Conservation (phyloP, 2,797 vertebrate genomes). For the Centropyge bicolor region DNA sequence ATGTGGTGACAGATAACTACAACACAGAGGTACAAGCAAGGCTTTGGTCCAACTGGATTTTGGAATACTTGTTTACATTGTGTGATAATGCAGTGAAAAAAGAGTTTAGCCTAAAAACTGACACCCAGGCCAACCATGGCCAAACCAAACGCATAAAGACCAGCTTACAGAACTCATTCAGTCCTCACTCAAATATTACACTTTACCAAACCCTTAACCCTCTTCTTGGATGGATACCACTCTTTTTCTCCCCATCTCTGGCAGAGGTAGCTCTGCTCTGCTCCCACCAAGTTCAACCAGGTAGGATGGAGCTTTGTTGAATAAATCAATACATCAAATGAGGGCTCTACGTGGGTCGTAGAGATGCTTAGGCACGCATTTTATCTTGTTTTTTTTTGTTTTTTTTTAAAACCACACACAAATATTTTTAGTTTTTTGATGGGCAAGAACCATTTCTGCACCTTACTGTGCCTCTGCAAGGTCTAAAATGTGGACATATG, state of each 20-base stretch:
- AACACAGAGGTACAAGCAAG: background rate
- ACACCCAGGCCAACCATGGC: background rate
- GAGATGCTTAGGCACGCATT: conserved; percentile 16
- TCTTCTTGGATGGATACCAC: background rate
- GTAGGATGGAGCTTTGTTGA: conserved; percentile 55
- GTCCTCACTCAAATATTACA: background rate
- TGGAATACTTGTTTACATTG: background rate
- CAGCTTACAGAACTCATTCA: background rate
- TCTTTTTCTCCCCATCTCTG: conserved; percentile 17
- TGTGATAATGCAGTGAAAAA: background rate
- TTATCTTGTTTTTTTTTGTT: background rate
- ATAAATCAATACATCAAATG: conserved; percentile 26
- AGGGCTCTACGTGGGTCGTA: conserved; percentile 34
- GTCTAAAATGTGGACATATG: background rate
- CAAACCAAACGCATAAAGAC: background rate
- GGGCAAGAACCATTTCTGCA: conserved; percentile 1
- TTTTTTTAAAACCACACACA: conserved; percentile 8
- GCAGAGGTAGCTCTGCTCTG: conserved; percentile 24
- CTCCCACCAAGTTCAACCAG: conserved; percentile 65
- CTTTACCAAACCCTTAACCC: too few relatives aligned
- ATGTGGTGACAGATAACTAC: conserved; percentile 4
- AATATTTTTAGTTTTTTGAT: conserved; percentile 4
- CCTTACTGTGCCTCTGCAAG: conserved; percentile 9
- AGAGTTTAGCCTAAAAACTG: conserved; percentile 5
- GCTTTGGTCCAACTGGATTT: background rate